These are phyloP conservation scores for Brachypodius melanocephalos DNA, from an alignment of 2,113 vertebrate genomes.

Conservation along the genomic window DNA sequence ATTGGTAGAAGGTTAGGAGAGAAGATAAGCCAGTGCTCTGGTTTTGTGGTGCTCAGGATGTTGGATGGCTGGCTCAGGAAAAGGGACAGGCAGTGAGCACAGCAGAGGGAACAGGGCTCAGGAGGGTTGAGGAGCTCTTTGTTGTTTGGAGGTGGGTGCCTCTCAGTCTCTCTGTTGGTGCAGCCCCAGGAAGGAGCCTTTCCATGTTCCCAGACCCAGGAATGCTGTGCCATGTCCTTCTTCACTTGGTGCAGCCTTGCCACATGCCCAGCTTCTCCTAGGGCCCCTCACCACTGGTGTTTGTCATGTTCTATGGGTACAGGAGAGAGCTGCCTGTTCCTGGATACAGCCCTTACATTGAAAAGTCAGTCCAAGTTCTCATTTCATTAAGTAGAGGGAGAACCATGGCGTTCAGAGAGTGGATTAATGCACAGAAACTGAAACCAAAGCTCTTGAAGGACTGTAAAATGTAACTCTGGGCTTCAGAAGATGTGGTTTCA, in stretches of 20 bases:
- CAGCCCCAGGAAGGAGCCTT: not conserved
- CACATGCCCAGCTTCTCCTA: not conserved
- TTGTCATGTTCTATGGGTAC: accelerated
- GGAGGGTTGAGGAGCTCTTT: accelerated
- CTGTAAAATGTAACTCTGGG: not conserved
- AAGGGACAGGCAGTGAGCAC: not conserved
- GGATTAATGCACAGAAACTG: not conserved
- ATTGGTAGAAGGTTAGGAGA: not conserved
- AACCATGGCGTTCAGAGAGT: not conserved
- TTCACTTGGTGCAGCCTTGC: accelerated
- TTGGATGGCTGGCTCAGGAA: not conserved
- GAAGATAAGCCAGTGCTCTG: not conserved
- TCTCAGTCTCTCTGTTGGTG: not conserved
- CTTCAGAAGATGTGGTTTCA: slow-evolving; percentile 8
- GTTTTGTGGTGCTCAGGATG: not conserved
- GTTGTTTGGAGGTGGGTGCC: accelerated
- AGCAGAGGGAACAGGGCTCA: accelerated
- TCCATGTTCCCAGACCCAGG: accelerated
- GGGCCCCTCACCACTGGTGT: not conserved
- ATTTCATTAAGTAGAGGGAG: not conserved
- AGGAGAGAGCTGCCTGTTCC: not conserved
- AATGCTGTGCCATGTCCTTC: accelerated
- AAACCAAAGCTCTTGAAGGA: slow-evolving; percentile 2
- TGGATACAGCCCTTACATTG: not conserved
- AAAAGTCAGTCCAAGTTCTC: not conserved